These are phyloP conservation scores for Andrena hattorfiana DNA, from an alignment of 2,888 invertebrate genomes.

Conservation along the genomic window DNA sequence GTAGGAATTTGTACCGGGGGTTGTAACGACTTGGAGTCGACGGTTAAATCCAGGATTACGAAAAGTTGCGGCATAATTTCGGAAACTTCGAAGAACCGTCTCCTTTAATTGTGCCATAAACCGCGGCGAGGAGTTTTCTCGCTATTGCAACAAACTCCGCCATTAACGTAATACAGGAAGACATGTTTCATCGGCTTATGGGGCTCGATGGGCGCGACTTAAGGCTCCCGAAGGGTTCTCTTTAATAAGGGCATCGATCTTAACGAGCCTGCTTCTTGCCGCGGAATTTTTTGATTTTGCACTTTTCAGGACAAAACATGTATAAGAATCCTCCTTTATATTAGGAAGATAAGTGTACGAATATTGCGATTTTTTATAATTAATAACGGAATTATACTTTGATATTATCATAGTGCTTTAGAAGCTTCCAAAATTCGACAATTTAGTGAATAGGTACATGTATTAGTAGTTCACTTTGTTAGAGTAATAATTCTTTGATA, in stretches of 20 bases:
- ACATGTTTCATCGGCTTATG: conserved; percentile 20
- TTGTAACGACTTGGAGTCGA: not conserved
- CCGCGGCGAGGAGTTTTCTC: conserved; percentile 21
- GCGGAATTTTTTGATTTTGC: not conserved
- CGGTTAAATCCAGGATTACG: not conserved
- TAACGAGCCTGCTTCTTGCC: not conserved
- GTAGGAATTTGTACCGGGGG: conserved; percentile 6
- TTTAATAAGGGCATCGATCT: conserved; percentile 27
- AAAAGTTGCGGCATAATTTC: conserved; percentile 9
- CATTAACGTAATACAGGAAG: conserved; percentile 44
- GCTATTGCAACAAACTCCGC: conserved; percentile 28
- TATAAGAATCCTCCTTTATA: too few relatives aligned
- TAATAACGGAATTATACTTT: too few relatives aligned
- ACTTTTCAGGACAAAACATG: not conserved
- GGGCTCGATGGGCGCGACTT: not conserved
- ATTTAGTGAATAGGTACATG: too few relatives aligned
- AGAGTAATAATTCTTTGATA: too few relatives aligned
- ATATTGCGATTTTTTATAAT: too few relatives aligned
- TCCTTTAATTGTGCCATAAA: conserved; percentile 35
- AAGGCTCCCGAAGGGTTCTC: conserved; percentile 3
- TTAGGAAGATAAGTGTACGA: too few relatives aligned
- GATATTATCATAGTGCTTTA: too few relatives aligned
- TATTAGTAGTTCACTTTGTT: too few relatives aligned
- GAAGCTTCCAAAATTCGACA: too few relatives aligned
- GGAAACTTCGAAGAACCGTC: conserved; percentile 8